Base-by-base conservation (phyloP, 2,113 vertebrate species). In the Channa argus region DNA sequence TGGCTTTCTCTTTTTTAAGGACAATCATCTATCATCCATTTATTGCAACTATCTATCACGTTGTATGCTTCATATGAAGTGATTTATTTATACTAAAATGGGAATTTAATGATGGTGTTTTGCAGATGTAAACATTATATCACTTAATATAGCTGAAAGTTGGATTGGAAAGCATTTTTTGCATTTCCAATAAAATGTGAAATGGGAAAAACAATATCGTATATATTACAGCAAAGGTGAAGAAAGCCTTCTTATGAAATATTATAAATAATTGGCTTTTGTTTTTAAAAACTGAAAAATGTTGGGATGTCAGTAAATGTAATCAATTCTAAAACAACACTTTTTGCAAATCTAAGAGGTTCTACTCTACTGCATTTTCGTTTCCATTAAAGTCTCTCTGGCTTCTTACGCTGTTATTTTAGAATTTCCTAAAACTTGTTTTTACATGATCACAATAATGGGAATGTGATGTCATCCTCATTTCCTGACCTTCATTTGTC, bases 1-100 rank as follows among this genome's bases (percentile, higher is more conserved):
- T 70, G 13, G 45, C 70, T 79, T 50, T 71, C 65, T 83, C 61
- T 74, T 69, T 49, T 85, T 79, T 70, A 15, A 80, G 55, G 33
- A 69, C 37, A 81, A 54, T 53, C 50, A 78, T 83, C 63, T 41
- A 65, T 67, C 39, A 54, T 67, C 62, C 50, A 51, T 12, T 9
- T 62, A 5, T 39, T 72, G 41, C 47, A 37, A 64, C 73, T 41
- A 5, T 59, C 24, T 5, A 61, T 63, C 58, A 51, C 12, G 38
- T 53, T 49, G 44, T 76, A 65, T 63, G 39, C 45, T 59, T 56
- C 45, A 54, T 69, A 6, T 4, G 2, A 7, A 12, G 8, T 71
- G 33, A 63, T 43, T 53, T 63, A 43, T 54, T 45, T 51, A 12
- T 34, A 37, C 67, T 38, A 49, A 3, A 76, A 54, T 7, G 14